These are phyloP conservation scores for Wiebesia pumilae DNA, from an alignment of 1,140 invertebrate species.

Conservation along the genomic window DNA sequence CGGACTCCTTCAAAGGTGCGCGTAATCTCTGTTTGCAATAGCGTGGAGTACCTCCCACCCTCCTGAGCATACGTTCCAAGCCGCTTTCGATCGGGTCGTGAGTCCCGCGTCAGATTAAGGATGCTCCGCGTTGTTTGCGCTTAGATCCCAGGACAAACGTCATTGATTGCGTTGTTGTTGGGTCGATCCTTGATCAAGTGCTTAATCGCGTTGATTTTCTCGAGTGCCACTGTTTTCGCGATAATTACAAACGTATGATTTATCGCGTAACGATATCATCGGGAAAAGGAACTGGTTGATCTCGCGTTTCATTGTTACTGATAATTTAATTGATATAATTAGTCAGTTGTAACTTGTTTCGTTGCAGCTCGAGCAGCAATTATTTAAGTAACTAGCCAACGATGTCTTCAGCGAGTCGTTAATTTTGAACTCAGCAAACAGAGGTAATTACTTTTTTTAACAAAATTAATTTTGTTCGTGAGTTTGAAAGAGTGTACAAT, in stretches of 20 bases:
- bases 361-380: too few relatives aligned
- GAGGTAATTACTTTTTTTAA: too few relatives aligned
- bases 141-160: not conserved
- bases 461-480: too few relatives aligned
- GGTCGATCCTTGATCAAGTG: not conserved
- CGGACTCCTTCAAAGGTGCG: not conserved
- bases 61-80: not conserved
- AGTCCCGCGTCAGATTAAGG: not conserved
- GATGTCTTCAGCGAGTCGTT: too few relatives aligned
- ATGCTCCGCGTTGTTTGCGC: not conserved
- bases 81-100: not conserved
- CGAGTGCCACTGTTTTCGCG: not conserved
- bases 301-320: not conserved
- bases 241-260: not conserved
- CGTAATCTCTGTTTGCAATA: conserved; percentile 24
- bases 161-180: not conserved
- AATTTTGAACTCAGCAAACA: too few relatives aligned
- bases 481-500: too few relatives aligned
- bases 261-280: not conserved
- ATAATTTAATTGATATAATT: too few relatives aligned
- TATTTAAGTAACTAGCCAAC: too few relatives aligned
- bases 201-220: not conserved
- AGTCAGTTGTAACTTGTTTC: too few relatives aligned
- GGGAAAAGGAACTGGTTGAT: too few relatives aligned
- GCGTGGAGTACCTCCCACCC: not conserved